Conservation (phyloP, 2,797 vertebrate species). For the Vireo griseus region DNA sequence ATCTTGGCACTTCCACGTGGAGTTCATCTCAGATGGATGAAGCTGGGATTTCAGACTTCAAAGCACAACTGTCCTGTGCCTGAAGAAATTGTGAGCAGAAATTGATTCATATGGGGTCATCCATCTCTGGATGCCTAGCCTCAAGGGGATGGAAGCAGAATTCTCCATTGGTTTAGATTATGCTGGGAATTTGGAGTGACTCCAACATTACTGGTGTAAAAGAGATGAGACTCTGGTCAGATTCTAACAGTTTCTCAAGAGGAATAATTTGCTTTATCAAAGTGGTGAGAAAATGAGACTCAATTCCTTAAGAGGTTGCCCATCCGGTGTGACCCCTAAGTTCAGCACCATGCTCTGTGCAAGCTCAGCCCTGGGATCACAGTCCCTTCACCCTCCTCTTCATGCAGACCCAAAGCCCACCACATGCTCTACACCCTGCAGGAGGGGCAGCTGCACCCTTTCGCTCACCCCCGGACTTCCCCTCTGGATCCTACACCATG, state of each 20-base stretch:
- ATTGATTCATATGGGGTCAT: neutral
- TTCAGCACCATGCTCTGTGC: accelerated
- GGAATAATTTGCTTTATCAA: neutral
- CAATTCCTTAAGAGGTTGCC: neutral
- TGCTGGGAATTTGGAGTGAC: neutral
- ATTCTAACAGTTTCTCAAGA: neutral
- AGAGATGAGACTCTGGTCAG: neutral
- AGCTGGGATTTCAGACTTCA: neutral
- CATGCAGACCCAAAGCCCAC: neutral
- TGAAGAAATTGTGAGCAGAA: neutral
- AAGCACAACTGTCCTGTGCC: neutral
- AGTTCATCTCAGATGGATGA: neutral
- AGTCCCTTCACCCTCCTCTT: neutral
- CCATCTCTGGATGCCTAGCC: neutral
- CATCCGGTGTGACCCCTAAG: accelerated
- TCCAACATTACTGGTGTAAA: neutral
- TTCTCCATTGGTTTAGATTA: neutral
- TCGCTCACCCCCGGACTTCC: neutral
- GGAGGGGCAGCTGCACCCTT: neutral
- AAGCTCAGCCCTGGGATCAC: neutral
- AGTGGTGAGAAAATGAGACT: neutral
- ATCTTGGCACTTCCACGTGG: accelerated
- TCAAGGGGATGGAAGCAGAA: neutral
- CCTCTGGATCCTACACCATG: neutral
- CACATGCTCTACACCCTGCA: neutral